Evolutionary conservation across 2,113 vertebrate species (phyloP).

Genomic region (Nyctereutes procyonoides): DNA sequence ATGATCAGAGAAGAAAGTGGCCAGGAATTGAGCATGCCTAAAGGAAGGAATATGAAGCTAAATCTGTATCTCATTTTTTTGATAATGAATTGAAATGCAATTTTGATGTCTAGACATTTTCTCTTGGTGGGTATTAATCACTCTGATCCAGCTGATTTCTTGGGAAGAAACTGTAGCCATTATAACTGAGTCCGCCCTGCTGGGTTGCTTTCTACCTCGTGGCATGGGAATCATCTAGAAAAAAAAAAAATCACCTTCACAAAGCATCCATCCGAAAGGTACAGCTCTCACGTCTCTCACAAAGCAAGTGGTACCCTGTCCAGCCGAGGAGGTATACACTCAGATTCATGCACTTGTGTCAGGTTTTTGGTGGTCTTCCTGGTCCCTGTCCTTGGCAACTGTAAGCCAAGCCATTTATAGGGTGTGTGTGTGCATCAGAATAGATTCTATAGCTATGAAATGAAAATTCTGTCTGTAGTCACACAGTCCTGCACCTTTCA

Average conservation of each 20-base stretch:
- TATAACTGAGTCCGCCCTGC: not conserved
- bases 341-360: not conserved
- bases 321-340: not conserved
- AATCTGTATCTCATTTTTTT: not conserved
- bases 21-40: not conserved
- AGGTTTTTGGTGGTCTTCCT: not conserved
- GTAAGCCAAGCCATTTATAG: not conserved
- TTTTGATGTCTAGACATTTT: conserved; percentile 48
- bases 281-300: not conserved
- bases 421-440: not conserved
- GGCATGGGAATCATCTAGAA: not conserved
- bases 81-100: not conserved
- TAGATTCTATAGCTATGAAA: not conserved
- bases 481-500: not conserved
- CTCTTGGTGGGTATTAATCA: conserved; percentile 14
- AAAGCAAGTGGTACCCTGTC: not conserved
- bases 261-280: not conserved
- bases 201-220: not conserved
- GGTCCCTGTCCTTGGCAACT: not conserved
- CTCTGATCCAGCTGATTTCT: conserved; percentile 33
- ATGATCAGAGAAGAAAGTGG: conserved; percentile 26
- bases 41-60: not conserved
- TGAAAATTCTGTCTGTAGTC: not conserved
- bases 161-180: conserved; percentile 22
- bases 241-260: not conserved